A percentile compares a stretch with the other conserved stretches of the same genome.
These are phyloP conservation scores for Bradysia coprophila DNA, from an alignment of 1,140 invertebrate genomes.

Conservation along the genomic window DNA sequence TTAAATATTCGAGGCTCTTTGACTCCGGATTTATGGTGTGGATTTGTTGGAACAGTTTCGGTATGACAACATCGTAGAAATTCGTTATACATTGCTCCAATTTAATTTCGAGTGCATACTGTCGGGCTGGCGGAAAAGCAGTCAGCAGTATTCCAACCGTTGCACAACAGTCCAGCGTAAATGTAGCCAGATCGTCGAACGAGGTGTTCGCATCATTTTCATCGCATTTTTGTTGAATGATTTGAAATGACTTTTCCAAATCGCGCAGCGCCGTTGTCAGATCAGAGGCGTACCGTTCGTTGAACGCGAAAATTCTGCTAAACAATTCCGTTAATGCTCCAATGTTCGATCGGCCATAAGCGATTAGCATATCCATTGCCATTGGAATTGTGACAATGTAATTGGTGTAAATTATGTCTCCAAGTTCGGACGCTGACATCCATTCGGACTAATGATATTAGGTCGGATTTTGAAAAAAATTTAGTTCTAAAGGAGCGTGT, in stretches of 20 bases:
- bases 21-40: conserved; percentile 12
- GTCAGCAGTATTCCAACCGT: conserved; percentile 45
- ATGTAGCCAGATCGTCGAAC: conserved; percentile 48
- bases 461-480: conserved; percentile 2
- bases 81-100: conserved; percentile 32
- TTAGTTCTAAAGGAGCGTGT: background rate
- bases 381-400: conserved; percentile 67
- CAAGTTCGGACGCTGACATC: conserved; percentile 41
- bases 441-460: conserved; percentile 29
- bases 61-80: conserved; percentile 41
- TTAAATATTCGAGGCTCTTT: conserved; percentile 15
- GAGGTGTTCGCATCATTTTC: conserved; percentile 16
- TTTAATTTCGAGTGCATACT: conserved; percentile 10
- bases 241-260: conserved; percentile 22
- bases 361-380: conserved; percentile 53
- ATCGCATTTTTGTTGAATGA: conserved; percentile 17
- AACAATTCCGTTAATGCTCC: conserved; percentile 41
- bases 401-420: conserved; percentile 55
- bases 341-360: conserved; percentile 46
- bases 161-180: conserved; percentile 45
- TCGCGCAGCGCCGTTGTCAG: conserved; percentile 33
- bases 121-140: conserved; percentile 32
- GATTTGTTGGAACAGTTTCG: conserved; percentile 38
- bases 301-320: conserved; percentile 40
- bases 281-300: conserved; percentile 52